A percentile compares a stretch with the other conserved stretches of the same genome.
Conservation (phyloP, 2,113 vertebrate species). For the Channa argus region DNA sequence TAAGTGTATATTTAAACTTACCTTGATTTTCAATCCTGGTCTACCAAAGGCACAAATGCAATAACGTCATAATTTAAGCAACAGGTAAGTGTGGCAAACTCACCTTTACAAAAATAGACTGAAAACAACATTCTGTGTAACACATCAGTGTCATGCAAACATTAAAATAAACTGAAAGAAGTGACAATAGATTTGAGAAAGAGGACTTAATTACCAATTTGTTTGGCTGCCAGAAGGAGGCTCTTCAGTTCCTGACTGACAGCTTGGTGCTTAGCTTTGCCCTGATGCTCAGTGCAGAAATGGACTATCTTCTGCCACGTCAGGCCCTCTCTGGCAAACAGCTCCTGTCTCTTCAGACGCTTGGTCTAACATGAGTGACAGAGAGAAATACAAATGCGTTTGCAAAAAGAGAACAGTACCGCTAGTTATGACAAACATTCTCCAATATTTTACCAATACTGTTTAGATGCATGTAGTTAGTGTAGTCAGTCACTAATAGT, state of each 20-base stretch:
- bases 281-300: slow-evolving; percentile 89
- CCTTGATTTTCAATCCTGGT: background rate
- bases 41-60: background rate
- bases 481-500: background rate
- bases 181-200: slow-evolving; percentile 20
- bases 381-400: slow-evolving; percentile 18
- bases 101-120: background rate
- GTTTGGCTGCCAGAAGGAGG: slow-evolving; percentile 91
- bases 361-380: slow-evolving; percentile 84
- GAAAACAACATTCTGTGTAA: slow-evolving; percentile 1
- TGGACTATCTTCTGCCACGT: slow-evolving; percentile 93
- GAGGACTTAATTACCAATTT: slow-evolving; percentile 88
- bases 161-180: slow-evolving; percentile 13
- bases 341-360: slow-evolving; percentile 88
- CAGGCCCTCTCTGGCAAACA: slow-evolving; percentile 86
- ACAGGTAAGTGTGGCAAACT: background rate
- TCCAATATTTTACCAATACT: no score
- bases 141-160: slow-evolving; percentile 11
- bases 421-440: no score
- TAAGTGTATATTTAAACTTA: background rate
- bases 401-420: slow-evolving; percentile 1
- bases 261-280: slow-evolving; percentile 85
- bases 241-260: slow-evolving; percentile 89
- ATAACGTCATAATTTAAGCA: background rate
- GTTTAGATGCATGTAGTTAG: no score